A percentile compares a stretch with the other conserved stretches of the same genome.
phyloP scores from a whole-genome alignment of 2,888 invertebrate species.

The Pseudococcus viburni region DNA sequence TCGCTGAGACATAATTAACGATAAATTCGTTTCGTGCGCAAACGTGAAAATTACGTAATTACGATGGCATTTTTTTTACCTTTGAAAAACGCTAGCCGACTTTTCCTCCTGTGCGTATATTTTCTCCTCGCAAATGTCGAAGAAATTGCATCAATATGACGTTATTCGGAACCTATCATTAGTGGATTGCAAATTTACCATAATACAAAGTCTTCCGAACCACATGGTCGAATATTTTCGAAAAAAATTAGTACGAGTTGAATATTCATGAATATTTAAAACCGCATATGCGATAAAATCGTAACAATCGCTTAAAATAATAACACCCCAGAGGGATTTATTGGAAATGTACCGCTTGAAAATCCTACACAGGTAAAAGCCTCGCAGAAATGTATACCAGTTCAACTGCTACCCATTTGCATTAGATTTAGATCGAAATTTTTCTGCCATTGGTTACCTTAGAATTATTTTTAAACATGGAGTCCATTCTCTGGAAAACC shows the following conservation, averaged over 20 bases:
- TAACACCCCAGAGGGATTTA: background rate
- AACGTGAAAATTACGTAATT: background rate
- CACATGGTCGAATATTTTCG: background rate
- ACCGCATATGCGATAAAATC: constrained; percentile 9
- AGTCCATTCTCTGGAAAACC: too few relatives aligned
- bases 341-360: background rate
- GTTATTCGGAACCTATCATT: background rate
- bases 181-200: background rate
- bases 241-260: background rate
- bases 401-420: background rate
- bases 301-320: background rate
- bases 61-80: background rate
- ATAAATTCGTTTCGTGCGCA: background rate
- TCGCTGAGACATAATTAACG: background rate
- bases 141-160: background rate
- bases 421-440: background rate
- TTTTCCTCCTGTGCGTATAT: background rate
- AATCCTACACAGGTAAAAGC: background rate
- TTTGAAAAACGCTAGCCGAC: background rate
- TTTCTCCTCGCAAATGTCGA: background rate
- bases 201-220: background rate
- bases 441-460: background rate
- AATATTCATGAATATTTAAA: background rate
- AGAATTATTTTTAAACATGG: too few relatives aligned
- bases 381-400: background rate